Evolutionary conservation across 1,140 invertebrate genomes (phyloP), one percentile per base, ranked within the genome.

Genomic region (Melanaphis sacchari): DNA sequence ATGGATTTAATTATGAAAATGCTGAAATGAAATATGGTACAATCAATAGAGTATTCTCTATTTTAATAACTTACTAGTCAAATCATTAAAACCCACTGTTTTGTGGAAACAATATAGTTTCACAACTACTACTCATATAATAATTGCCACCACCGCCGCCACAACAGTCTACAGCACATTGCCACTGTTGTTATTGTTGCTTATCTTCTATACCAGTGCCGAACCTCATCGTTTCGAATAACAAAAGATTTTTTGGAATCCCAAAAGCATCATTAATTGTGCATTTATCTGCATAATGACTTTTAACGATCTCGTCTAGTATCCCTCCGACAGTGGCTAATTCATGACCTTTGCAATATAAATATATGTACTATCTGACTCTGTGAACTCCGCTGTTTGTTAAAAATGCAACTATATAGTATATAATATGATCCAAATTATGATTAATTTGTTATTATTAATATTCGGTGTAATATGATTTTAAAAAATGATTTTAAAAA

Each of bases 241-340:
- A 93, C 91, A 93, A 93, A 85, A 93, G 91, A 93, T 93, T 85
- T 93, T 93, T 84, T 38, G 81, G 81, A 93, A 93, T 93, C 38
- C 91, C 54, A 40, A 85, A 52, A 38, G 90, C 36, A 81, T 93
- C 66, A 52, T 81, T 81, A 93, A 84, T 46, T 40, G 43, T 41
- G 66, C 2, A n/a, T 82, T 85, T 40, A 81, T 93, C 91, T 31
- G 91, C 81, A 82, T 85, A 93, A 93, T 93, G 85, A 93, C 91
- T 93, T 93, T 85, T 93, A 85, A 93, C 54, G 91, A 82, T 84
- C 46, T 52, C 91, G 91, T 85, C 59, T 85, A 93, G 43, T 40
- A 26, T 26, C 49, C 36, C 88, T 89, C 46, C 46, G 22, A 24
- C 46, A n/a, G 5, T 43, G 85, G 43, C 43, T 43, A 38, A 36